phyloP scores from a whole-genome alignment of 2,113 vertebrate genomes.

The Caranx melampygus region DNA sequence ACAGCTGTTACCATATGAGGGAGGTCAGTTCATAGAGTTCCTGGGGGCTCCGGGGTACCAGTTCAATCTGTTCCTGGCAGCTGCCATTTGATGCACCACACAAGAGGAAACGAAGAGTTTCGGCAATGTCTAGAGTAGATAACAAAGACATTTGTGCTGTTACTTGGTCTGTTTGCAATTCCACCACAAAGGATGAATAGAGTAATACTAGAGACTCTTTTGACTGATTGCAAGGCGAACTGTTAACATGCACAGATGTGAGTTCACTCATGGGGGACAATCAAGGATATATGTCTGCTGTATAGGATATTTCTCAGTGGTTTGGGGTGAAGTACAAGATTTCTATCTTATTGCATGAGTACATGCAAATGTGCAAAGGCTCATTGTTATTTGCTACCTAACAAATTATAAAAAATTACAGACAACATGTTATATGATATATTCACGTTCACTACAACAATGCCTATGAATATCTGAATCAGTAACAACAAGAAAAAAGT shows the following conservation, averaged over 20 bases:
- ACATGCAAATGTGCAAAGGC: no score
- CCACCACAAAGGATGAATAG: background rate
- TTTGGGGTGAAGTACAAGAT: background rate
- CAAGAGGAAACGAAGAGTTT: slow-evolving; percentile 96
- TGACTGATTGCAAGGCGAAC: background rate
- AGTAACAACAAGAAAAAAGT: background rate
- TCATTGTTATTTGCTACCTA: background rate
- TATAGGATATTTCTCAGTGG: background rate
- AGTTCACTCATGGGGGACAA: background rate
- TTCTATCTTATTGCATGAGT: background rate
- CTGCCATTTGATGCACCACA: slow-evolving; percentile 97
- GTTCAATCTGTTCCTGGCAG: slow-evolving; percentile 98
- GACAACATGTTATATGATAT: no score
- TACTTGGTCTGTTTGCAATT: background rate
- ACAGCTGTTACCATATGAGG: slow-evolving; percentile 91
- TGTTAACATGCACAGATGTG: background rate
- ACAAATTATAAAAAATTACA: no score
- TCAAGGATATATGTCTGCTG: background rate
- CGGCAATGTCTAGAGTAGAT: slow-evolving; percentile 89
- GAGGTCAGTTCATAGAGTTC: slow-evolving; percentile 98
- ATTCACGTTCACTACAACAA: background rate
- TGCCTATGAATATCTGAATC: background rate
- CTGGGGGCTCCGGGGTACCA: slow-evolving; percentile 97
- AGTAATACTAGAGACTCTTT: background rate
- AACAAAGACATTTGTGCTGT: slow-evolving; percentile 22